Base-by-base conservation (phyloP, 2,888 invertebrate species). In the Imbricaverruca yamaguchii region DNA sequence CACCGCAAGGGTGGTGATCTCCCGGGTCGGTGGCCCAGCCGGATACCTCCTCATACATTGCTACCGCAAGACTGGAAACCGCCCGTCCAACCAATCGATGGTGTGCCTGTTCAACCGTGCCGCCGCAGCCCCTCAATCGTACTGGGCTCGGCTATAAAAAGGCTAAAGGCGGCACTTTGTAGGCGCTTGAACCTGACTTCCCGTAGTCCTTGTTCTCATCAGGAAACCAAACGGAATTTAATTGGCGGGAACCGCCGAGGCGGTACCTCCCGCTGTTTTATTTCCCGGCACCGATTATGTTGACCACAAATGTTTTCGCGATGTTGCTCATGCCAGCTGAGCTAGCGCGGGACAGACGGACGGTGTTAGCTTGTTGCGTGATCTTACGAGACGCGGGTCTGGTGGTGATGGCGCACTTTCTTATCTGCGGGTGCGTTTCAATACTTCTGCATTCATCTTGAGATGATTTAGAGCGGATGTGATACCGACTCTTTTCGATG, bases 161-260 rank as follows among this genome's bases (percentile, higher is more conserved):
- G 74, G 74, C 53, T 74, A 74, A 39, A 69, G 15, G 74, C 15
- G 9, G 18, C 39, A 53, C 74, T 39, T 8, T 53, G 74, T 13
- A 74, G 74, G 74, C 18, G 74, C 53, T 74, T 74, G 74, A 74
- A 74, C 74, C 53, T 10, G 8, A 10, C 18, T 1, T n/a, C n/a
- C 8, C 9, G 15, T 9, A 23, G n/a, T n/a, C n/a, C 23, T n/a
- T 6, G 8, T n/a, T n/a, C n/a, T 25, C 67, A n/a, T 67, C 11
- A 10, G 25, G 13, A 25, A 23, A 25, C 67, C 67, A 25, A 25
- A 25, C n/a, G 67, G 25, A 23, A 10, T n/a, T 67, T 67, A 67
- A 67, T 67, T 67, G 67, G 67, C n/a, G 67, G 67, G 13, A 25
- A 25, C 67, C 67, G 67, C 67, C 25, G 25, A 67, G n/a, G n/a